Evolutionary conservation across 2,797 vertebrate genomes (phyloP).

Genomic region (Dicrostonyx torquatus): DNA sequence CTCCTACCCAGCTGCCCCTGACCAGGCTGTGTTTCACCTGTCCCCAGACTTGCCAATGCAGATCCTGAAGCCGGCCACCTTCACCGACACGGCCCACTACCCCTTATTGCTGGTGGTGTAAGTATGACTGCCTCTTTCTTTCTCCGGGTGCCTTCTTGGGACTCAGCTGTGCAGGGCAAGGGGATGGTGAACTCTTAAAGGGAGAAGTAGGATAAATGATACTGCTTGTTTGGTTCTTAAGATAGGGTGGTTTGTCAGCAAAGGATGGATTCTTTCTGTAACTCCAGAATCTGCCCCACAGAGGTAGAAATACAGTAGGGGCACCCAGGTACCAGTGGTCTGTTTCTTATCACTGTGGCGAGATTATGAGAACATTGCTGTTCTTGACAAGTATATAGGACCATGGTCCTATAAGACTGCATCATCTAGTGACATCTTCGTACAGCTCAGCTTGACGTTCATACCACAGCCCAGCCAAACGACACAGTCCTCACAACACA

Average conservation of each 20-base stretch:
- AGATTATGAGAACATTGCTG: not conserved
- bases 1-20: not conserved
- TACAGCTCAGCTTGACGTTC: not conserved
- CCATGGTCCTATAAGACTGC: not conserved
- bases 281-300: fast-evolving
- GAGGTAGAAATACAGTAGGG: not conserved
- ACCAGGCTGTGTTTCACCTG: slow-evolving; percentile 54
- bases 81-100: slow-evolving; percentile 91
- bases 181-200: fast-evolving
- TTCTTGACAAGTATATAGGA: not conserved
- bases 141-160: not conserved
- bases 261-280: not conserved
- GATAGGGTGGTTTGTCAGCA: not conserved
- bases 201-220: fast-evolving
- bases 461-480: not conserved
- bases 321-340: not conserved
- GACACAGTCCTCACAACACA: not conserved
- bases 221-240: not conserved
- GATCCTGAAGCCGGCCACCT: slow-evolving; percentile 95
- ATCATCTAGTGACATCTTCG: not conserved
- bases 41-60: slow-evolving; percentile 92
- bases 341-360: not conserved
- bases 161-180: fast-evolving
- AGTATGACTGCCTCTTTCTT: slow-evolving; percentile 82
- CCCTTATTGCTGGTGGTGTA: slow-evolving; percentile 96